Evolutionary conservation across 1,140 invertebrate species (phyloP).

Genomic region (Trinorchestia longiramus): DNA sequence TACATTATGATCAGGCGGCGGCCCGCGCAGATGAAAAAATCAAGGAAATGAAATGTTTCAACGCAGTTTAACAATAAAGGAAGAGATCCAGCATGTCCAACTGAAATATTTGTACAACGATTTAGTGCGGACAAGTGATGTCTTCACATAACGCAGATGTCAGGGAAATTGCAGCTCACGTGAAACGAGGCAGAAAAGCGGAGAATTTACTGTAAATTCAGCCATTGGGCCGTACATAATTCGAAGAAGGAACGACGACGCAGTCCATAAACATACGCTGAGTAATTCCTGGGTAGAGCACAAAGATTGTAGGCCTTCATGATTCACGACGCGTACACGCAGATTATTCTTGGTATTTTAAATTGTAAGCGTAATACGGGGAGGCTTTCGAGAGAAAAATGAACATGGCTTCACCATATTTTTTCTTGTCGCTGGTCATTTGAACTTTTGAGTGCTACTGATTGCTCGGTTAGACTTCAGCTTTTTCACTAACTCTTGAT

Average conservation of each 20-base stretch:
- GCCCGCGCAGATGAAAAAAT: not conserved
- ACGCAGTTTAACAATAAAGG: not conserved
- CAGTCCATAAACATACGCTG: not conserved
- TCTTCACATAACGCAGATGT: not conserved
- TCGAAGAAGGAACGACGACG: not conserved
- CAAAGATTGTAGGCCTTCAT: not conserved
- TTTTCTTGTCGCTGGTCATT: not conserved
- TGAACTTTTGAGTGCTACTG: not conserved
- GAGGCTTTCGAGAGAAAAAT: not conserved
- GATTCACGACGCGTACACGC: not conserved
- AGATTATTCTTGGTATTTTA: not conserved
- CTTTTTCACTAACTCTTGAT: not conserved
- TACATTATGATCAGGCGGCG: not conserved
- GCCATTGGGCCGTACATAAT: not conserved
- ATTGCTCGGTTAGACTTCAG: not conserved
- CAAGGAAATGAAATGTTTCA: not conserved
- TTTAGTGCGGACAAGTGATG: not conserved
- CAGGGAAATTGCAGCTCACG: not conserved
- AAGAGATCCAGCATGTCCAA: not conserved
- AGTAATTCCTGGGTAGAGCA: not conserved
- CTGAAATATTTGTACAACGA: not conserved
- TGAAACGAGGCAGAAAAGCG: not conserved
- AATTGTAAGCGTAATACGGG: not conserved
- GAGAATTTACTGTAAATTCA: not conserved
- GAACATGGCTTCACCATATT: not conserved